Evolutionary conservation across 2,797 vertebrate genomes (phyloP).

Genomic region (Halcyon smyrnensis): DNA sequence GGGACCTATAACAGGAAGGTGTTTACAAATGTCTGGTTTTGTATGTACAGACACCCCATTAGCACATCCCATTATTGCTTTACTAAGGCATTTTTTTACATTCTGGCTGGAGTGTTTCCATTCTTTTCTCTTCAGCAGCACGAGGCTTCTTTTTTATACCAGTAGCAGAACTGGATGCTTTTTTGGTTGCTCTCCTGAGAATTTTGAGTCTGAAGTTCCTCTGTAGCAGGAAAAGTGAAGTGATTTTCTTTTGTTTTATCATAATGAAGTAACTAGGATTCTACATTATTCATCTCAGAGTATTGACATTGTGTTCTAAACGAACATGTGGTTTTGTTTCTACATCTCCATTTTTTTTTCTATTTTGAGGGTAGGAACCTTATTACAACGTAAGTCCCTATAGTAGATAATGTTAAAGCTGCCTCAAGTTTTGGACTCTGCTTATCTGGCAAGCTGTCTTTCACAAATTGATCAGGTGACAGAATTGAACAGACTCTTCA

Average conservation of each 20-base stretch:
- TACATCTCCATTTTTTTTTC: not conserved
- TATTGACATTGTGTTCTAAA: not conserved
- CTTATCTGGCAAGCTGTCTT: conserved; percentile 79
- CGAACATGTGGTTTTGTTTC: not conserved
- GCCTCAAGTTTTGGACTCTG: conserved; percentile 58
- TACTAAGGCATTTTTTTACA: conserved; percentile 84
- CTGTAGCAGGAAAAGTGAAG: not conserved
- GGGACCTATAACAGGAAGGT: conserved; percentile 79
- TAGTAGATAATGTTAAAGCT: conserved; percentile 67
- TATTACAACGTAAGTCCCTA: conserved; percentile 62
- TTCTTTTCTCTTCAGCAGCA: conserved; percentile 9
- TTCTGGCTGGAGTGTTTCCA: conserved; percentile 71
- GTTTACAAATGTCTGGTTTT: not conserved
- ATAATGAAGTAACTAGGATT: conserved; percentile 70
- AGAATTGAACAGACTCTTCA: conserved; percentile 59
- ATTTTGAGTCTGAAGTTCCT: not conserved
- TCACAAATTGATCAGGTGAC: conserved; percentile 84
- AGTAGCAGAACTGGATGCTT: conserved; percentile 83
- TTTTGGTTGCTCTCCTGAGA: conserved; percentile 12
- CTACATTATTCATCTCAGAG: conserved; percentile 18
- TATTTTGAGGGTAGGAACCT: conserved; percentile 3
- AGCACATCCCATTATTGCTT: conserved; percentile 68
- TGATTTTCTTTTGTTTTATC: not conserved
- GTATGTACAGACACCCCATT: not conserved
- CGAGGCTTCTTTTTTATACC: conserved; percentile 80